phyloP scores from a whole-genome alignment of 2,113 vertebrate genomes.

The Aphyosemion australe region DNA sequence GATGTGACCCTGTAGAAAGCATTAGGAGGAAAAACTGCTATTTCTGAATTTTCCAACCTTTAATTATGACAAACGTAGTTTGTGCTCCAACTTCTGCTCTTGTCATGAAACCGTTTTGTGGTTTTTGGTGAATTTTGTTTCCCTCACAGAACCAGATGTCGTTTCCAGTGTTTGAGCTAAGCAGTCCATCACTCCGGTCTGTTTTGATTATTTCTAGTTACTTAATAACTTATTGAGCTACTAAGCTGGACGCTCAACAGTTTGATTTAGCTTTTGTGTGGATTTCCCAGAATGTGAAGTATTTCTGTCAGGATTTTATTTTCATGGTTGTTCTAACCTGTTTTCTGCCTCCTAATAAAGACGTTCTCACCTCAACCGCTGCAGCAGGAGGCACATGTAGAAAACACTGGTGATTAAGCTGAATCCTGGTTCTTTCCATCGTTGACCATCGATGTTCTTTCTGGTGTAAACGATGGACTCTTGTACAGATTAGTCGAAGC shows the following conservation, averaged over 20 bases:
- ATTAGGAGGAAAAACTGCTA: background rate
- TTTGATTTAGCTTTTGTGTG: background rate
- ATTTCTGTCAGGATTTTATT: background rate
- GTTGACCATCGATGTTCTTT: background rate
- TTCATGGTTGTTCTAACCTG: conserved; percentile 17
- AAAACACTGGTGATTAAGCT: conserved; percentile 15
- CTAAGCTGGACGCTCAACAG: background rate
- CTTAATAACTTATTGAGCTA: background rate
- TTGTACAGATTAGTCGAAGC: conserved; percentile 59
- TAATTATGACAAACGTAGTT: background rate
- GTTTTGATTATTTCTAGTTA: background rate
- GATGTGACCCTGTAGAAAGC: too few relatives aligned
- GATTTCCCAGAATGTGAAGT: conserved; percentile 22
- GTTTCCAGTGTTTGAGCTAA: background rate
- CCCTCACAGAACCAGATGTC: background rate
- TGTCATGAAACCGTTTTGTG: background rate
- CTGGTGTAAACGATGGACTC: conserved; percentile 9
- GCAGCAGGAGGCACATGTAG: background rate
- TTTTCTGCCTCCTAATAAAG: conserved; percentile 3
- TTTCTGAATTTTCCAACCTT: background rate
- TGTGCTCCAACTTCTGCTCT: background rate
- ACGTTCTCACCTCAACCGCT: background rate
- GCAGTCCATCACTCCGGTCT: background rate
- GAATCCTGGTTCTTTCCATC: background rate
- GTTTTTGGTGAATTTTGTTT: background rate